A percentile compares a stretch with the other conserved stretches of the same genome.
Conservation (phyloP, 2,113 vertebrate species). For the Dissostichus mawsoni region DNA sequence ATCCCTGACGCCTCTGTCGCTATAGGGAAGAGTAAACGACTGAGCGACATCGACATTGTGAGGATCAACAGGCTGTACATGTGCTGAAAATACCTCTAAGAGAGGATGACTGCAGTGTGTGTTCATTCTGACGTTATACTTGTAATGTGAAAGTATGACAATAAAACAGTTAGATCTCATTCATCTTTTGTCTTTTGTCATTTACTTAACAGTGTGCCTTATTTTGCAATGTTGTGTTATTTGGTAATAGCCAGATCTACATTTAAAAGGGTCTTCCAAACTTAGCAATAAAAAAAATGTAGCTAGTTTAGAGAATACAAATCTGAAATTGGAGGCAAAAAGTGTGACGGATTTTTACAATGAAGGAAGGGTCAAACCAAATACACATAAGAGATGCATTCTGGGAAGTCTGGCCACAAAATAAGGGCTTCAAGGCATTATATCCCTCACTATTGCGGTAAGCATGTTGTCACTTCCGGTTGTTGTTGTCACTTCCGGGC, state of each 20-base stretch:
- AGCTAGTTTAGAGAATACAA: background rate
- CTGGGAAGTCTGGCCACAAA: background rate
- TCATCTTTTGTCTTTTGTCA: background rate
- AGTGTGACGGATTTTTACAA: background rate
- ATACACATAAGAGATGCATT: background rate
- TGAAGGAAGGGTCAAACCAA: background rate
- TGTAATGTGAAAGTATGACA: conserved; percentile 7
- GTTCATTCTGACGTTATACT: background rate
- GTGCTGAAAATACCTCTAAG: background rate
- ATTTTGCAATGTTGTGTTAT: background rate
- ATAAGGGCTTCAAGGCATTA: background rate
- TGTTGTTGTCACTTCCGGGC: no score
- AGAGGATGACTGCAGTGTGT: background rate
- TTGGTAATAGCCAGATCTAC: background rate
- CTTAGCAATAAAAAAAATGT: background rate
- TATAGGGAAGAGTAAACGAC: conserved; percentile 40
- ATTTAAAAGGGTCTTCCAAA: background rate
- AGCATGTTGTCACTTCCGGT: no score
- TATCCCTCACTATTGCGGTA: background rate
- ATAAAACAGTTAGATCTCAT: conserved; percentile 4
- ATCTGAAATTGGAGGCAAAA: background rate
- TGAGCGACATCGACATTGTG: conserved; percentile 59
- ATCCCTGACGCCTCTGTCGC: conserved; percentile 37
- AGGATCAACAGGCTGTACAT: conserved; percentile 75
- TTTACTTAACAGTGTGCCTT: background rate